Evolutionary conservation across 1,140 invertebrate genomes (phyloP).

Genomic region (Bilobella aurantiaca): DNA sequence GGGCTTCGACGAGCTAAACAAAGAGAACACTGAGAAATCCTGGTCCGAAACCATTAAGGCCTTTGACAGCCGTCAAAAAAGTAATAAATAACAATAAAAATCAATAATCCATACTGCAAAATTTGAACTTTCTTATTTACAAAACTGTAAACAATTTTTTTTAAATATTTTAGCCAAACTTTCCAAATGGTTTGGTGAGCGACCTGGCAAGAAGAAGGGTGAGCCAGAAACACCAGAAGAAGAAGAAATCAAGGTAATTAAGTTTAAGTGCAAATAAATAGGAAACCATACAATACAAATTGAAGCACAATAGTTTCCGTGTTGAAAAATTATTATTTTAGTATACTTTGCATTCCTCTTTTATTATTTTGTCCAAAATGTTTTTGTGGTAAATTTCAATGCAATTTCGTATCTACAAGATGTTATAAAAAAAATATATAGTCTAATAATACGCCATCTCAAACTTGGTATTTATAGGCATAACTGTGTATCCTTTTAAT

Average conservation of each 20-base stretch:
- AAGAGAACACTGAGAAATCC: constrained; percentile 69
- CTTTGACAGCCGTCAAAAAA: constrained; percentile 75
- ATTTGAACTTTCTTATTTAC: constrained; percentile 54
- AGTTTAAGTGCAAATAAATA: not conserved
- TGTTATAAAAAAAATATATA: too few species aligned
- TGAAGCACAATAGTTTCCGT: not conserved
- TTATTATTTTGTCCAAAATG: not conserved
- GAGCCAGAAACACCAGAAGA: constrained; percentile 77
- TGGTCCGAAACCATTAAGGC: constrained; percentile 75
- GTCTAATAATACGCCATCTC: too few species aligned
- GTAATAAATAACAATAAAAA: constrained; percentile 57
- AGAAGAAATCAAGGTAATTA: constrained; percentile 55
- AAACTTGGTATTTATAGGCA: too few species aligned
- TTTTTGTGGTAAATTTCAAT: not conserved
- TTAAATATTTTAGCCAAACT: constrained; percentile 56
- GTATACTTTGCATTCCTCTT: not conserved
- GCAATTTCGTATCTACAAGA: too few species aligned
- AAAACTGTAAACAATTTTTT: not conserved
- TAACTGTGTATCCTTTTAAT: not conserved
- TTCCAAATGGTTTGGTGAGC: constrained; percentile 87
- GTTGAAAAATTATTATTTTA: not conserved
- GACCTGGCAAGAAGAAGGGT: constrained; percentile 78
- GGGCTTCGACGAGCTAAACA: constrained; percentile 70
- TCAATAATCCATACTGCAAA: not conserved
- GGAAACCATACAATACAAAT: not conserved